Base-by-base conservation (phyloP, 2,797 vertebrate genomes). In the Scomberomorus guttatus region DNA sequence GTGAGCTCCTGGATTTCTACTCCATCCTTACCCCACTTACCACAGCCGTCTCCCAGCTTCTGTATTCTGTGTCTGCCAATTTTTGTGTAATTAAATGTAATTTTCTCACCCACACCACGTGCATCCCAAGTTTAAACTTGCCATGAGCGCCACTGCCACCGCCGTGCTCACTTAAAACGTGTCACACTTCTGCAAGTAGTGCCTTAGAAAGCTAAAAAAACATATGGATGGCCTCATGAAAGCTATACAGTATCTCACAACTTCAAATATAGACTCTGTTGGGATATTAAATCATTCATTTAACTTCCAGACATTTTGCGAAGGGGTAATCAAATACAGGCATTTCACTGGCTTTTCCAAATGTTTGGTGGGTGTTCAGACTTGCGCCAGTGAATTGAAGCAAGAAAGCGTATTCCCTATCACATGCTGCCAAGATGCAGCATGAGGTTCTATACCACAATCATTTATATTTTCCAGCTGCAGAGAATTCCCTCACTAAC, bases 81-180 rank as follows among this genome's bases (percentile, higher is more conserved):
- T 82, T 86, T 51, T 66, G 63, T 46, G 61, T 77, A 84, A 91
- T 90, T 91, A 88, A 88, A 75, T 67, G 75, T 74, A 68, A 92
- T 90, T 90, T 83, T 61, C 67, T 63, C 78, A 75, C 72, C 83
- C 81, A 78, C 77, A 62, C 58, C 78, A 58, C 68, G 64, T 37
- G 34, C 48, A 56, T 56, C 10, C 44, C 25, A 51, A 46, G 62
- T 72, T 82, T 37, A 79, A 87, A 82, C 54, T 46, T 78, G 80
- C 74, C 64, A 67, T 34, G 75, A 44, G 57, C 50, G 60, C 48
- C 63, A 69, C 50, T 42, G 75, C 62, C 65, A 60, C 77, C 44
- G 29, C 37, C 22, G 29, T 24, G 24, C 25, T 27, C 15, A 22
- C 39, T 60, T 50, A 22, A 46, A 32, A 59, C 11, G 9, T 68